These are phyloP conservation scores for Tachina grossa DNA, from an alignment of 2,888 invertebrate species.

Conservation along the genomic window DNA sequence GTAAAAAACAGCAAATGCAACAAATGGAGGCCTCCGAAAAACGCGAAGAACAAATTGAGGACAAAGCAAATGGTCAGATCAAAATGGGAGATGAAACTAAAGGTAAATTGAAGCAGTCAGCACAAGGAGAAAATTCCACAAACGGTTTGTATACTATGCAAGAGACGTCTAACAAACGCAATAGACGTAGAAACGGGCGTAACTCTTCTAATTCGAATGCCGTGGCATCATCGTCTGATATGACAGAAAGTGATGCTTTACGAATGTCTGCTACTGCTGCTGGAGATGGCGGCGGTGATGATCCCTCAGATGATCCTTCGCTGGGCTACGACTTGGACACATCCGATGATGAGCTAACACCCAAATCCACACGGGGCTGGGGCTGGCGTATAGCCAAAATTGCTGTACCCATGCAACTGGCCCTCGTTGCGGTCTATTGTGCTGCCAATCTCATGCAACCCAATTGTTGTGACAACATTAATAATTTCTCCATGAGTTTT, in stretches of 20 bases:
- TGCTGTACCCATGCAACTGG: slow-evolving; percentile 89
- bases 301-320: slow-evolving; percentile 78
- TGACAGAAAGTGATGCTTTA: slow-evolving; percentile 44
- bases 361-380: slow-evolving; percentile 82
- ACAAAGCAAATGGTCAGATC: slow-evolving; percentile 60
- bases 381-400: slow-evolving; percentile 87
- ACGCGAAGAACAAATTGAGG: slow-evolving; percentile 52
- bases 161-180: slow-evolving; percentile 58
- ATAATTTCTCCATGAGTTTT: slow-evolving; percentile 88
- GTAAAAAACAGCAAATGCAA: slow-evolving; percentile 75
- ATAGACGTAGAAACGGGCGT: slow-evolving; percentile 73
- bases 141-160: slow-evolving; percentile 40
- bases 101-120: slow-evolving; percentile 49
- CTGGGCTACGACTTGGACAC: slow-evolving; percentile 75
- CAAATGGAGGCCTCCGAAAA: slow-evolving; percentile 59
- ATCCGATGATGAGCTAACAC: slow-evolving; percentile 72
- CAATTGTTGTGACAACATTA: slow-evolving; percentile 89
- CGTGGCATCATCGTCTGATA: slow-evolving; percentile 18
- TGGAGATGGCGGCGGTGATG: slow-evolving; percentile 75
- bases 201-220: slow-evolving; percentile 40
- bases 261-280: slow-evolving; percentile 66
- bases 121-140: slow-evolving; percentile 32
- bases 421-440: slow-evolving; percentile 87
- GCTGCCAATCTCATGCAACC: slow-evolving; percentile 89
- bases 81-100: slow-evolving; percentile 53